A percentile compares a stretch with the other conserved stretches of the same genome.
Evolutionary conservation across 2,113 vertebrate species (phyloP).

Genomic region (Prionailurus viverrinus): DNA sequence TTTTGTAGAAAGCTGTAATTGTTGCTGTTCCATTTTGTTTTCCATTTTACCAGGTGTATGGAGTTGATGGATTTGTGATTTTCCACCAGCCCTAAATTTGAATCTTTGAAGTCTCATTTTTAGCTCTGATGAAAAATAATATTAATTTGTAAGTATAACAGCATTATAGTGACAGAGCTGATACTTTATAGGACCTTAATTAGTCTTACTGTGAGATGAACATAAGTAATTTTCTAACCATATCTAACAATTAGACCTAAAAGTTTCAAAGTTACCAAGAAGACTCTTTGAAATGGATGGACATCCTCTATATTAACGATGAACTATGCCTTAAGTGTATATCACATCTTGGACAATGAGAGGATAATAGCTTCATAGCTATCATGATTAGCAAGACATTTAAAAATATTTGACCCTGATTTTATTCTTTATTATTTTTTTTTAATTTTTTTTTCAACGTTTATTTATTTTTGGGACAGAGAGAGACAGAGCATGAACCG

Average conservation of each 20-base stretch:
- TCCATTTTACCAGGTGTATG: conserved; percentile 44
- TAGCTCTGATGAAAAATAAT: not conserved
- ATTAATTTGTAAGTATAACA: conserved; percentile 6
- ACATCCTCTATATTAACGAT: not conserved
- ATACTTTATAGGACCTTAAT: not conserved
- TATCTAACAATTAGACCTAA: not conserved
- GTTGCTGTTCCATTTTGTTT: conserved; percentile 22
- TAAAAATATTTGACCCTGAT: conserved; percentile 45
- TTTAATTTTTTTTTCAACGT: no score
- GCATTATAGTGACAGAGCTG: not conserved
- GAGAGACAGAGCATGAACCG: no score
- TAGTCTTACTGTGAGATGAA: not conserved
- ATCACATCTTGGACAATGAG: conserved; percentile 9
- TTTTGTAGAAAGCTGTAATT: not conserved
- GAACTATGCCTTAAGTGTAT: not conserved
- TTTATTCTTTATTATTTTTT: not conserved
- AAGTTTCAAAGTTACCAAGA: conserved; percentile 40
- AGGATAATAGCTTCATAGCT: not conserved
- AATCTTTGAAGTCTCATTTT: conserved; percentile 54
- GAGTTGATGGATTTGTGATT: not conserved
- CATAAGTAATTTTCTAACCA: conserved; percentile 6
- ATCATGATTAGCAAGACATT: not conserved
- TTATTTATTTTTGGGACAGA: no score
- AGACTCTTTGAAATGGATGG: conserved; percentile 11
- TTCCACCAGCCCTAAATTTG: not conserved